These are phyloP conservation scores for Clarias magur DNA, from an alignment of 2,113 vertebrate species.

Conservation along the genomic window DNA sequence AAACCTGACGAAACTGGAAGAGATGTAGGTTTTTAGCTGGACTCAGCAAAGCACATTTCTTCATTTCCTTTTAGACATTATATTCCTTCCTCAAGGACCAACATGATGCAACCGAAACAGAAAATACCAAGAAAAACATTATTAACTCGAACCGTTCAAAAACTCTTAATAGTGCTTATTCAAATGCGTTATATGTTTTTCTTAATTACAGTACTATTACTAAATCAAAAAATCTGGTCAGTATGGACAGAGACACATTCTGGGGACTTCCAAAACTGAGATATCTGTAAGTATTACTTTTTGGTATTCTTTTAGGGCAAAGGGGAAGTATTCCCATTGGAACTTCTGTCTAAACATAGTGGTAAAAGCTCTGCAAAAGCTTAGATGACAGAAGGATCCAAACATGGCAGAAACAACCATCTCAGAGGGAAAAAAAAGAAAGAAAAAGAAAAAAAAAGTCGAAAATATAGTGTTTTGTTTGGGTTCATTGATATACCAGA, in stretches of 20 bases:
- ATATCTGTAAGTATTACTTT: conserved; percentile 69
- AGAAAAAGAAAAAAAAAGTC: conserved; percentile 3
- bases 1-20: conserved; percentile 65
- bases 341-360: neutral
- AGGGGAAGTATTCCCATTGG: conserved; percentile 38
- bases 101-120: no score
- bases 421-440: neutral
- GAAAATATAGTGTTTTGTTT: conserved; percentile 21
- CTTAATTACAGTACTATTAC: conserved; percentile 65
- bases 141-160: no score
- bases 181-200: conserved; percentile 29
- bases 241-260: conserved; percentile 69
- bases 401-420: conserved; percentile 18
- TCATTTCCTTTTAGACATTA: neutral
- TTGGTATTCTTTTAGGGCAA: neutral
- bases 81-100: neutral
- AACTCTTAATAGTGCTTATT: neutral
- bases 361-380: conserved; percentile 12
- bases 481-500: neutral
- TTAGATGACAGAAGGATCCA: conserved; percentile 19
- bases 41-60: neutral
- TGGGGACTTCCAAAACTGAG: conserved; percentile 62
- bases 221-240: conserved; percentile 68
- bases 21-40: conserved; percentile 65
- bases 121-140: neutral